Conservation (phyloP, 2,113 vertebrate species). For the Crotophaga sulcirostris region DNA sequence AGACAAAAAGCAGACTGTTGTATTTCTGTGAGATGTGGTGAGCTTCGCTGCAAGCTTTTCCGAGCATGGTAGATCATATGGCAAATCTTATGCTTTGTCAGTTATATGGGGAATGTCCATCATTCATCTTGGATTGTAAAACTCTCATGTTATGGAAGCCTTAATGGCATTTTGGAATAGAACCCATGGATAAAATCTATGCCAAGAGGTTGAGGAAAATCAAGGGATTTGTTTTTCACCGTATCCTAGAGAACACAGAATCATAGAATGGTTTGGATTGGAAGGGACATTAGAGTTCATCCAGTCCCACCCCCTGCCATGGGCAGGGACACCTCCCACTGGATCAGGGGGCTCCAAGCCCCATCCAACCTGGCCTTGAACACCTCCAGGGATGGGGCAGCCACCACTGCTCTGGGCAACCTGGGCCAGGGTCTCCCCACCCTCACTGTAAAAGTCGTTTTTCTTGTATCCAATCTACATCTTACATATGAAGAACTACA, state of each 20-base stretch:
- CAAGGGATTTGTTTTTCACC: not conserved
- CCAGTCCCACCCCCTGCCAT: too few species aligned
- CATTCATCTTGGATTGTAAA: not conserved
- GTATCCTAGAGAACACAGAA: not conserved
- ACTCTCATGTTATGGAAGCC: not conserved
- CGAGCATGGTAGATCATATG: not conserved
- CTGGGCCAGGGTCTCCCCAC: not conserved
- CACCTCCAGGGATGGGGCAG: rapidly evolving
- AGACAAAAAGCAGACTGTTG: not conserved
- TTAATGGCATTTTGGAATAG: not conserved
- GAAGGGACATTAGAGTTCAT: too few species aligned
- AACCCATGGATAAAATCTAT: not conserved
- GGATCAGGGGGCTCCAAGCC: not conserved
- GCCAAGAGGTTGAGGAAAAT: not conserved
- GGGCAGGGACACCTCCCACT: not conserved
- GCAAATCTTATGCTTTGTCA: not conserved
- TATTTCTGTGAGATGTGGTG: not conserved
- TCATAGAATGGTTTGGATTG: too few species aligned
- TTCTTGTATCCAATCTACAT: not conserved
- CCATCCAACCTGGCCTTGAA: not conserved
- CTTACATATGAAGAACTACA: not conserved
- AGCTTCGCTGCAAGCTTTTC: not conserved
- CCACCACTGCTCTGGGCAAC: not conserved
- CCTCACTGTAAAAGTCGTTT: not conserved
- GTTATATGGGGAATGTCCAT: not conserved